Conservation (phyloP, 1,140 invertebrate species). For the Sycophaga agraensis region DNA sequence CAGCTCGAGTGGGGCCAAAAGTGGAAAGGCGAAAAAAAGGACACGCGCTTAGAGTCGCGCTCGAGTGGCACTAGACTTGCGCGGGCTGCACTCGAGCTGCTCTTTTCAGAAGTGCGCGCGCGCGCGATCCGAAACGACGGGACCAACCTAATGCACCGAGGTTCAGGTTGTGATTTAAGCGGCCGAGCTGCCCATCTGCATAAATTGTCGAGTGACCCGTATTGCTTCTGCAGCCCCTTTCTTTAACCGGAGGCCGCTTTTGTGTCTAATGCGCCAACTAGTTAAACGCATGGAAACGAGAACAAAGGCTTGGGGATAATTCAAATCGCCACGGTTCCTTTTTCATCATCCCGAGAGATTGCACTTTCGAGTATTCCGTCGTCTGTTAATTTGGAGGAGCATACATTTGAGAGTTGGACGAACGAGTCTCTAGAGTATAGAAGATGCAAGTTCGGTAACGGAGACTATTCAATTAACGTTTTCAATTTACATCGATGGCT, state of each 20-base stretch:
- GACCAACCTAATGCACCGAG: not conserved
- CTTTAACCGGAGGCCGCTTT: constrained; percentile 33
- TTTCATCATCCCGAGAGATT: too few relatives aligned
- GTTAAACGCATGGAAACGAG: too few relatives aligned
- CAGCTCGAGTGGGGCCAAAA: not conserved
- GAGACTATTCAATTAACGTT: too few relatives aligned
- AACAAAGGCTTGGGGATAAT: too few relatives aligned
- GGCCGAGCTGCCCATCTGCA: constrained; percentile 33
- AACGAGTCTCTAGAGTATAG: too few relatives aligned
- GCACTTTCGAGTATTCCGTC: too few relatives aligned
- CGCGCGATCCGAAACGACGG: not conserved
- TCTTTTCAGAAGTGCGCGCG: not conserved
- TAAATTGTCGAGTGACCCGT: constrained; percentile 42
- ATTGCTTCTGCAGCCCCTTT: constrained; percentile 43
- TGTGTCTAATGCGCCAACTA: too few relatives aligned
- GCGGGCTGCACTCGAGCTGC: constrained; percentile 9
- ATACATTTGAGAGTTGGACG: too few relatives aligned
- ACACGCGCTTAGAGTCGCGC: not conserved
- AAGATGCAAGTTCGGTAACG: too few relatives aligned
- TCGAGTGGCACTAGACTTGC: constrained; percentile 13
- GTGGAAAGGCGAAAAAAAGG: not conserved
- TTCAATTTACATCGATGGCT: too few relatives aligned
- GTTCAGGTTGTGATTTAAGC: constrained; percentile 42
- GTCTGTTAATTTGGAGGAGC: too few relatives aligned
- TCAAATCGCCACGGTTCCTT: too few relatives aligned